Evolutionary conservation across 2,797 vertebrate species (phyloP), one percentile per base, ranked within the genome.

Genomic region (Clarias fuscus): DNA sequence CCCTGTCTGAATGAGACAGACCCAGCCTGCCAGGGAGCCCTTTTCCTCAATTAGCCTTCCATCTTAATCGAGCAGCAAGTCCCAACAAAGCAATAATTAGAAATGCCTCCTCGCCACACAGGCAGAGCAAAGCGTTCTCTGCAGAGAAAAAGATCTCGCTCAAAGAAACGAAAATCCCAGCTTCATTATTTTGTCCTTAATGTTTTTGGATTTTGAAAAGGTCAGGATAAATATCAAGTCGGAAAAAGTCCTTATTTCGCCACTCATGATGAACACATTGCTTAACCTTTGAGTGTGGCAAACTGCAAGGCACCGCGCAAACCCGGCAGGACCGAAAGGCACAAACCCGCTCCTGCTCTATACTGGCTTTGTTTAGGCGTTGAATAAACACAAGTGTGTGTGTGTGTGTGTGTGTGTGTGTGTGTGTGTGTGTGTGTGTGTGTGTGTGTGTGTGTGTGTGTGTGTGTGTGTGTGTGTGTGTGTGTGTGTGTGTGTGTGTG

Each of bases 31-130:
- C 82, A 88, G 86, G 59, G 87, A 91, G 94, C 92, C 73, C 86
- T 78, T 93, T 95, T 95, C 95, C 95, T 95, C 93, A 93, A 94
- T 95, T 93, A 94, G 92, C 94, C 92, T 93, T 95, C 93, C 93
- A 94, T 95, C 95, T 95, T 94, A 95, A 95, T 96, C 94, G 94
- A 95, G 94, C 94, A 94, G 93, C 94, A 94, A 94, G 94, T 93
- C 93, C 93, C 91, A 93, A 95, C 95, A 96, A 95, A 95, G 94
- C 92, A 91, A 90, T 95, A 95, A 96, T 96, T 96, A 94, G 95
- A 94, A 94, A 95, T 94, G 94, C 92, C 92, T 93, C 90, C 90
- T 92, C 90, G 91, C 89, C 92, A 89, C 75, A 86, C 91, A 89
- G 89, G 91, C 92, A 92, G 91, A 70, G 80, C 30, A 82, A 82